Evolutionary conservation across 1,140 invertebrate species (phyloP).

Genomic region (Heliothis virescens): DNA sequence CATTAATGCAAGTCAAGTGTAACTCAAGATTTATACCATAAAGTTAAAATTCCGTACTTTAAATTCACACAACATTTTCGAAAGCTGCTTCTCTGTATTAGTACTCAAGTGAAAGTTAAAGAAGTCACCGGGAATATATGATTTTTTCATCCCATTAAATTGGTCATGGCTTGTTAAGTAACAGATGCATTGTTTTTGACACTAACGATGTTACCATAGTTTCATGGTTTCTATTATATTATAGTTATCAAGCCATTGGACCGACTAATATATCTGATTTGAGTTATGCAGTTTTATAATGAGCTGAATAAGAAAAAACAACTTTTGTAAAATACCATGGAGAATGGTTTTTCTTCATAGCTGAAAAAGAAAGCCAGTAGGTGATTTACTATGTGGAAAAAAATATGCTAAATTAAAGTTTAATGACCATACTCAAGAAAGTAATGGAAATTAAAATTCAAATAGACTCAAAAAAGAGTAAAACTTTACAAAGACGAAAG

Average conservation of each 20-base stretch:
- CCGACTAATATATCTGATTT: neutral
- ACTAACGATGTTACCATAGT: conserved; percentile 19
- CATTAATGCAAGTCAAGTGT: neutral
- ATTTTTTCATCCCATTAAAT: conserved; percentile 31
- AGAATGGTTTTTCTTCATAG: no score
- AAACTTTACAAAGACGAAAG: no score
- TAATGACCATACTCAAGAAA: no score
- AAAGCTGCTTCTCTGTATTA: neutral
- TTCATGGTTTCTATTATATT: conserved; percentile 33
- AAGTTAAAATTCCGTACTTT: neutral
- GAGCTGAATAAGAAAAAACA: neutral
- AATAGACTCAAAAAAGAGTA: no score
- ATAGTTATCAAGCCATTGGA: conserved; percentile 20
- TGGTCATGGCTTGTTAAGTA: conserved; percentile 24
- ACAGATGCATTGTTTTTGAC: conserved; percentile 4
- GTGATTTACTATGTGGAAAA: no score
- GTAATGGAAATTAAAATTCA: no score
- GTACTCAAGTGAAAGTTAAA: conserved; percentile 12
- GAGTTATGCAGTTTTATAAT: neutral
- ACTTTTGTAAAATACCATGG: neutral
- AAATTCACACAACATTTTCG: conserved; percentile 20
- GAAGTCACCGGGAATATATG: conserved; percentile 23
- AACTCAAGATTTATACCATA: neutral
- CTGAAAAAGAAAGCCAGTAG: no score
- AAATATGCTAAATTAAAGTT: no score